phyloP scores from a whole-genome alignment of 2,113 vertebrate genomes.

The Daubentonia madagascariensis region DNA sequence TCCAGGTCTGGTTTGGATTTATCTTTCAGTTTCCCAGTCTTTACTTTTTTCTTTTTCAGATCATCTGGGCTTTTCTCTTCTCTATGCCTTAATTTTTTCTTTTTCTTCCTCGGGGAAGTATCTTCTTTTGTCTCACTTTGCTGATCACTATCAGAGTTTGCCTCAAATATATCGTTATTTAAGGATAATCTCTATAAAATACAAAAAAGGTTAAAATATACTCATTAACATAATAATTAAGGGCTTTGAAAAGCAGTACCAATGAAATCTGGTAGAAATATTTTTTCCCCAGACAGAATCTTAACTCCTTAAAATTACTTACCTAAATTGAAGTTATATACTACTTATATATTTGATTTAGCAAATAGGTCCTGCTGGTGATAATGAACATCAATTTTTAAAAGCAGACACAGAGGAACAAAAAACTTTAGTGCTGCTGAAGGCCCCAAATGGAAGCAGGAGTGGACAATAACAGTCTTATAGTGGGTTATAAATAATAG shows the following conservation, averaged over 20 bases:
- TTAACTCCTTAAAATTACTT: constrained; percentile 36
- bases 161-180: constrained; percentile 93
- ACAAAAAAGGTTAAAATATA: not conserved
- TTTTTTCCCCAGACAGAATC: not conserved
- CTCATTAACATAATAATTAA: not conserved
- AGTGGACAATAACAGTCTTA: not conserved
- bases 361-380: not conserved
- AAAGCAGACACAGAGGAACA: not conserved
- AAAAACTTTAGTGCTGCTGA: not conserved
- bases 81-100: constrained; percentile 81
- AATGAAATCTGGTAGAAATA: not conserved
- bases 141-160: constrained; percentile 91
- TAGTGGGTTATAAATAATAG: not conserved
- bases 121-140: constrained; percentile 86
- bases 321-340: not conserved
- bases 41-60: constrained; percentile 87
- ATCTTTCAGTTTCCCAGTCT: constrained; percentile 89
- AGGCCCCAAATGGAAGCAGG: not conserved
- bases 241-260: not conserved
- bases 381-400: not conserved
- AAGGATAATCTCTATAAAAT: constrained; percentile 87
- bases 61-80: constrained; percentile 80
- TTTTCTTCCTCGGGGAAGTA: constrained; percentile 90
- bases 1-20: constrained; percentile 85
- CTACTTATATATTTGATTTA: not conserved